Conservation (phyloP, 2,888 invertebrate genomes). For the Tenthredo distinguenda region DNA sequence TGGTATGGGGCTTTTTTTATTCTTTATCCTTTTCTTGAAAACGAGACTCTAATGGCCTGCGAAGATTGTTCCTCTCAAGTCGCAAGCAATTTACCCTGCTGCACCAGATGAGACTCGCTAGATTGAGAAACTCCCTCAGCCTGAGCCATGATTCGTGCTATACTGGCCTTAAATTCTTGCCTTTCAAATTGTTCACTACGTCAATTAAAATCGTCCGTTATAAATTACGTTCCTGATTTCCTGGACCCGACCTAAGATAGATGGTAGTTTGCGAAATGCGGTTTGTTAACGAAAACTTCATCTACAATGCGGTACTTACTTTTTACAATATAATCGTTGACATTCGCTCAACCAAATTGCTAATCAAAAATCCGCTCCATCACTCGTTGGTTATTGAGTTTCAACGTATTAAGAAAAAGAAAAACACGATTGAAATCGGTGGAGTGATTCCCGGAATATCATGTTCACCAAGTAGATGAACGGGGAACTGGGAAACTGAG, state of each 20-base stretch:
- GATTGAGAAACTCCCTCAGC: neutral
- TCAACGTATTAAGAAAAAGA: too few relatives aligned
- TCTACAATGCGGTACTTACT: too few relatives aligned
- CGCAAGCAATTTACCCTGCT: neutral
- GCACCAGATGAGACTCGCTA: constrained; percentile 33
- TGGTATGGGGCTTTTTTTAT: neutral
- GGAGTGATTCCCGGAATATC: too few relatives aligned
- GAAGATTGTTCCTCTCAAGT: constrained; percentile 35
- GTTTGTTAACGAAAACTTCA: too few relatives aligned
- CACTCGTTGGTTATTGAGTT: too few relatives aligned
- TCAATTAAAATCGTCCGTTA: neutral
- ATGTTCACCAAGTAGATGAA: too few relatives aligned
- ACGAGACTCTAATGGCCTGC: constrained; percentile 49
- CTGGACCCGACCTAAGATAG: neutral
- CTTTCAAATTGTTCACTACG: neutral
- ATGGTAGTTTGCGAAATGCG: neutral
- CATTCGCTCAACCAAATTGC: too few relatives aligned
- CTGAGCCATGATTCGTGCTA: neutral
- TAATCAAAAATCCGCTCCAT: too few relatives aligned
- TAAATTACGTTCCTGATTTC: neutral
- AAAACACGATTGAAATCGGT: too few relatives aligned
- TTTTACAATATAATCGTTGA: too few relatives aligned
- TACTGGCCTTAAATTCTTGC: neutral
- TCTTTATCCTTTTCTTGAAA: constrained; percentile 15
- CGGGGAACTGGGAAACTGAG: too few relatives aligned